Conservation (phyloP, 2,888 invertebrate genomes). For the Allolobophora icterica region DNA sequence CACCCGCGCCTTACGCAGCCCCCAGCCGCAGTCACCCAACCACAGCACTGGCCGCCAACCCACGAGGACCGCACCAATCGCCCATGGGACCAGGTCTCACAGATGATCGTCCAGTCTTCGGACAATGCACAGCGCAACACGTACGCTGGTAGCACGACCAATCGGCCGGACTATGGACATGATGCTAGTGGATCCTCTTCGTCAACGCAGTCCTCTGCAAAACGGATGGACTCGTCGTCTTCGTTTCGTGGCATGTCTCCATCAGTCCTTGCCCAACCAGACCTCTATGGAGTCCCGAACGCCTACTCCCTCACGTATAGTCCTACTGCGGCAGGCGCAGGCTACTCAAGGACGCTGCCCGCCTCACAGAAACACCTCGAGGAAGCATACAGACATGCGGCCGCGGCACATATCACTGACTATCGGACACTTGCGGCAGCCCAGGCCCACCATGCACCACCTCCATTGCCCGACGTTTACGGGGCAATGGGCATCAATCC, state of each 20-base stretch:
- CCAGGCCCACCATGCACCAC: constrained; percentile 50
- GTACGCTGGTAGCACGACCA: not conserved
- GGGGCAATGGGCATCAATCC: constrained; percentile 54
- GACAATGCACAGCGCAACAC: constrained; percentile 22
- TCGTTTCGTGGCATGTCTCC: constrained; percentile 27
- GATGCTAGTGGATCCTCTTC: not conserved
- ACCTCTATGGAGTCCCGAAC: constrained; percentile 21
- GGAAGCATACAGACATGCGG: constrained; percentile 55
- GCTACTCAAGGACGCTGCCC: constrained; percentile 33
- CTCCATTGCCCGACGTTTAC: constrained; percentile 57
- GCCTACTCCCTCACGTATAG: constrained; percentile 29
- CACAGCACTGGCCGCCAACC: constrained; percentile 38
- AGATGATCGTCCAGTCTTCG: constrained; percentile 42
- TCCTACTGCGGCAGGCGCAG: constrained; percentile 33
- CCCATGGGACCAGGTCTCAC: constrained; percentile 45
- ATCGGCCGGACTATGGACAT: not conserved
- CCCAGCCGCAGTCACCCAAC: constrained; percentile 24
- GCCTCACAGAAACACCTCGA: constrained; percentile 58
- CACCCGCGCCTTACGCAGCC: constrained; percentile 33
- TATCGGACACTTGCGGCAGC: constrained; percentile 52
- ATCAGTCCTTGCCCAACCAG: constrained; percentile 13
- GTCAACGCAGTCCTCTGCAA: not conserved
- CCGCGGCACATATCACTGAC: constrained; percentile 48
- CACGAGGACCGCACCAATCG: constrained; percentile 44
- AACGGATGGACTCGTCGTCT: constrained; percentile 22